Conservation (phyloP, 2,888 invertebrate genomes). For the Parapristionchus giblindavisi region DNA sequence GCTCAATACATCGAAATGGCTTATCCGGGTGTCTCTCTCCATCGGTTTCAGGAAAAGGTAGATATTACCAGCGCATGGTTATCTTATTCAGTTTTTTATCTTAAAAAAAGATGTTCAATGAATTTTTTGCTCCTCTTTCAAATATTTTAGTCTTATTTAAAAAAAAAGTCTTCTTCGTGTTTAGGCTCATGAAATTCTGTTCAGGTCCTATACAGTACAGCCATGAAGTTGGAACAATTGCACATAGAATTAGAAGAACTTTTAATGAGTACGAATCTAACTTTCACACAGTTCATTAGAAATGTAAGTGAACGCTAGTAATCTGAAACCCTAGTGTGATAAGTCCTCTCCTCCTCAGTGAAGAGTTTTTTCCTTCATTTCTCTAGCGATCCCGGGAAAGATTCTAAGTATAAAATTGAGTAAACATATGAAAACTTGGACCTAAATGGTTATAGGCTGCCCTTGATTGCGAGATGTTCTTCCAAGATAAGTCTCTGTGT, state of each 20-base stretch:
- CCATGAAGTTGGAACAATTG: slow-evolving; percentile 40
- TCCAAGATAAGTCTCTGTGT: slow-evolving; percentile 50
- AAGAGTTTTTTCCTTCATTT: no score
- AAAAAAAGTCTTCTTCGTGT: not conserved
- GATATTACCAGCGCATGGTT: not conserved
- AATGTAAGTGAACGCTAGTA: no score
- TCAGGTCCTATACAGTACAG: not conserved
- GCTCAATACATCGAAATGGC: slow-evolving; percentile 65
- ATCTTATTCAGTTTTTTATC: no score
- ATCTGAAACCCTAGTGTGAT: no score
- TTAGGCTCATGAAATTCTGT: no score
- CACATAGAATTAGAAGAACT: slow-evolving; percentile 50
- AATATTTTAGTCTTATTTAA: no score
- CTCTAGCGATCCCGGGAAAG: no score
- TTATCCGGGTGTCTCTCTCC: slow-evolving; percentile 52
- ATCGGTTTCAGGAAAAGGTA: slow-evolving; percentile 46
- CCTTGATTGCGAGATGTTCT: slow-evolving; percentile 55
- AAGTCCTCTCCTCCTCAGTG: no score
- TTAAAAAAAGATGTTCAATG: no score
- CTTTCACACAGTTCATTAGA: slow-evolving; percentile 55
- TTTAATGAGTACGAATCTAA: slow-evolving; percentile 47
- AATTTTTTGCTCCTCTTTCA: not conserved
- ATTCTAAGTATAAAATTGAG: no score
- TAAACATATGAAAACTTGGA: no score
- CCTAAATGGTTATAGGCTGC: slow-evolving; percentile 50